Evolutionary conservation across 2,888 invertebrate genomes (phyloP).

Genomic region (Eilema depressum): DNA sequence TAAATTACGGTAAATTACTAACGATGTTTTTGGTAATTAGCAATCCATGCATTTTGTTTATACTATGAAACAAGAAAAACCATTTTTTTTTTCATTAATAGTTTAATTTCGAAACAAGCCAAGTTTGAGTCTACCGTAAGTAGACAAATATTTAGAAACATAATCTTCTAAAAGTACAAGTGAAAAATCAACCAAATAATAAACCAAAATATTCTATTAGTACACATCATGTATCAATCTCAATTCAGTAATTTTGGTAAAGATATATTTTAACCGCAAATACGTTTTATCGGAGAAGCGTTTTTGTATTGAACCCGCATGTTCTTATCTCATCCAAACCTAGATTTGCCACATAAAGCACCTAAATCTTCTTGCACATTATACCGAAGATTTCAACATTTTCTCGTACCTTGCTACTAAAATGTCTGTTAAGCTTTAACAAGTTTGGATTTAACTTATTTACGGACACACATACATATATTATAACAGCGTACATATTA

Average conservation of each 20-base stretch:
- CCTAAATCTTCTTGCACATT: background rate
- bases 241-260: background rate
- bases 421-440: background rate
- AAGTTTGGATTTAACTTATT: background rate
- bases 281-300: slow-evolving; percentile 11
- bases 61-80: no score
- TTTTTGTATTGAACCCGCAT: slow-evolving; percentile 12
- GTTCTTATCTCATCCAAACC: slow-evolving; percentile 8
- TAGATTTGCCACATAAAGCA: background rate
- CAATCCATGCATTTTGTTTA: no score
- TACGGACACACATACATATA: no score
- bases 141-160: background rate
- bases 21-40: no score
- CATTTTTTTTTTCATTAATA: no score
- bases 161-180: background rate
- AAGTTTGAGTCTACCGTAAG: no score
- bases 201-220: background rate
- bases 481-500: background rate
- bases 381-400: background rate
- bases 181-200: background rate
- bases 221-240: background rate
- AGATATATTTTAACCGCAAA: background rate
- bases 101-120: no score
- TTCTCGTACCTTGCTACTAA: background rate
- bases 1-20: no score